Evolutionary conservation across 2,888 invertebrate genomes (phyloP).

Genomic region (Notodonta ziczac): DNA sequence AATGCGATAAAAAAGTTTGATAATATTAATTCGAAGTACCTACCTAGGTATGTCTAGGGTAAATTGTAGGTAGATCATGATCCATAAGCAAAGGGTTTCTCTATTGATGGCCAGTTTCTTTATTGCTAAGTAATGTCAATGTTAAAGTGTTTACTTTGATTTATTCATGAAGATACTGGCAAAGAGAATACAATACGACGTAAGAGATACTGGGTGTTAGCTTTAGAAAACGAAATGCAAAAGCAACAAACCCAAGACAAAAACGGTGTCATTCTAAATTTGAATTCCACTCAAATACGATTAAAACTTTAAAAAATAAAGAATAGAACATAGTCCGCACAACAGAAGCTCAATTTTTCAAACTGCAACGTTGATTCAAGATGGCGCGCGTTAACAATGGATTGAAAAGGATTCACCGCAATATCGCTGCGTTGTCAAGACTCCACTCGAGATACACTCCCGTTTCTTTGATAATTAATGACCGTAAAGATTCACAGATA

Average conservation of each 20-base stretch:
- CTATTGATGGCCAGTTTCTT: too few species aligned
- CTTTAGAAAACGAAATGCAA: background rate
- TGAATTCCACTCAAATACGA: background rate
- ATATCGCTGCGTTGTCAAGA: conserved; percentile 23
- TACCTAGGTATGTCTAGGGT: too few species aligned
- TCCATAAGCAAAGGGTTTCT: too few species aligned
- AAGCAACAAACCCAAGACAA: background rate
- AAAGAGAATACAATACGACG: too few species aligned
- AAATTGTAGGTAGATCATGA: too few species aligned
- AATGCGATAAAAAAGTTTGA: too few species aligned
- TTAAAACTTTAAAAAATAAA: background rate
- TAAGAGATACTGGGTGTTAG: too few species aligned
- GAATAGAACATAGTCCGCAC: background rate
- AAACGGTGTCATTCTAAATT: background rate
- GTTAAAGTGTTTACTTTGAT: too few species aligned
- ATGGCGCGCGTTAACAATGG: conserved; percentile 24
- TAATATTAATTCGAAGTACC: too few species aligned
- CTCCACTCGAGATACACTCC: conserved; percentile 26
- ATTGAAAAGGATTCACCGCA: conserved; percentile 24
- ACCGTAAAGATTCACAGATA: conserved; percentile 39
- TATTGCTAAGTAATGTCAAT: too few species aligned
- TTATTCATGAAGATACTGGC: too few species aligned
- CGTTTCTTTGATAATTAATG: conserved; percentile 43
- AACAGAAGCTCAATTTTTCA: conserved; percentile 19
- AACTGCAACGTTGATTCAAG: conserved; percentile 17